phyloP scores from a whole-genome alignment of 2,888 invertebrate genomes.

The Neoitamus cyanurus region DNA sequence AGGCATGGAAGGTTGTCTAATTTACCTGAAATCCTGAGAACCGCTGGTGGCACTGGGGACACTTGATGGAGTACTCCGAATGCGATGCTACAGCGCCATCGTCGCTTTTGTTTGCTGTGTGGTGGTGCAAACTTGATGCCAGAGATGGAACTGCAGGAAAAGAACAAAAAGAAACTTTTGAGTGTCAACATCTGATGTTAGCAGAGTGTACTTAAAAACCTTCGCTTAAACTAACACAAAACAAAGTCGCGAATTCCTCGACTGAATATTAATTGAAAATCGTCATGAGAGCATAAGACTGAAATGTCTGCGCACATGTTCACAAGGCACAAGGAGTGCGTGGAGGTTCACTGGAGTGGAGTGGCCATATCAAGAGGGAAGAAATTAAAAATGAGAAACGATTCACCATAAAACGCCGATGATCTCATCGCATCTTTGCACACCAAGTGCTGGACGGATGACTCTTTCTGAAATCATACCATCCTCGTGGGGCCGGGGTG shows the following conservation, averaged over 20 bases:
- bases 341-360: not conserved
- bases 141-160: conserved; percentile 62
- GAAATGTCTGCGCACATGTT: conserved; percentile 13
- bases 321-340: conserved; percentile 14
- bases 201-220: not conserved
- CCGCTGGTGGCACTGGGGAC: conserved; percentile 67
- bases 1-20: not conserved
- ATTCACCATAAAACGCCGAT: conserved; percentile 44
- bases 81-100: conserved; percentile 58
- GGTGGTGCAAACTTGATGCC: conserved; percentile 65
- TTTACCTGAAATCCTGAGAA: conserved; percentile 64
- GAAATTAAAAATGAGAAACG: conserved; percentile 43
- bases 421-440: conserved; percentile 46
- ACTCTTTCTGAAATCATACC: conserved; percentile 17
- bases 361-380: conserved; percentile 36
- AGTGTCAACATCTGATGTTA: not conserved
- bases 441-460: conserved; percentile 30
- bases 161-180: not conserved
- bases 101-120: conserved; percentile 60
- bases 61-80: conserved; percentile 66
- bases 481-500: not conserved
- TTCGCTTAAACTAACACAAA: not conserved
- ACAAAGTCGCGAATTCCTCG: not conserved
- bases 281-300: conserved; percentile 6
- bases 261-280: conserved; percentile 22